Conservation (phyloP, 2,888 invertebrate genomes). For the Tipula lateralis region DNA sequence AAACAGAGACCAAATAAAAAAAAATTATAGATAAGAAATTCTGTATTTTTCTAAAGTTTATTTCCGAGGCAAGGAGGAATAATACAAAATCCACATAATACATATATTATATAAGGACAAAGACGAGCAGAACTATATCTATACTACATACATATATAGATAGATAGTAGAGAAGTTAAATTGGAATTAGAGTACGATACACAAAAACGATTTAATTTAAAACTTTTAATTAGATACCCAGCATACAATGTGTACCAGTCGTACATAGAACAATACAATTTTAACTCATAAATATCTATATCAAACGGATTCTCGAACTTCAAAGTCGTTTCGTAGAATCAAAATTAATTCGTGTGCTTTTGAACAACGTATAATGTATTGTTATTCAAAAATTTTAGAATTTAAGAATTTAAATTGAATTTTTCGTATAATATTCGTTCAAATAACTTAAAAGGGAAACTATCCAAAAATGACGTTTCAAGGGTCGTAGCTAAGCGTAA, state of each 20-base stretch:
- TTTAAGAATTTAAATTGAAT: too few species aligned
- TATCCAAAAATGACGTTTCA: too few species aligned
- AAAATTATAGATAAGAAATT: neutral
- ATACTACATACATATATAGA: neutral
- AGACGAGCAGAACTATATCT: neutral
- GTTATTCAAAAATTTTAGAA: too few species aligned
- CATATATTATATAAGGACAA: neutral
- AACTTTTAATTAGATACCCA: neutral
- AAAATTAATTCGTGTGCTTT: neutral
- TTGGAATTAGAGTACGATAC: neutral
- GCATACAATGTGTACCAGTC: neutral
- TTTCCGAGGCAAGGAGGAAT: neutral
- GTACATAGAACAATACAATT: neutral
- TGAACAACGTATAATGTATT: too few species aligned
- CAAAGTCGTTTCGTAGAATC: neutral
- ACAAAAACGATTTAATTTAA: neutral
- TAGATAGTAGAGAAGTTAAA: constrained; percentile 24
- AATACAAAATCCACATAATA: neutral
- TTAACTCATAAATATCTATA: neutral
- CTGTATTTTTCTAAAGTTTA: neutral
- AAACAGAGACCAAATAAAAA: neutral
- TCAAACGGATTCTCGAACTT: neutral
- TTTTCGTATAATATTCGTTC: too few species aligned
- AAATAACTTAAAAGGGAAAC: too few species aligned
- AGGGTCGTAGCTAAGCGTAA: too few species aligned